phyloP scores from a whole-genome alignment of 1,140 invertebrate species.

The Lepidurus apus region DNA sequence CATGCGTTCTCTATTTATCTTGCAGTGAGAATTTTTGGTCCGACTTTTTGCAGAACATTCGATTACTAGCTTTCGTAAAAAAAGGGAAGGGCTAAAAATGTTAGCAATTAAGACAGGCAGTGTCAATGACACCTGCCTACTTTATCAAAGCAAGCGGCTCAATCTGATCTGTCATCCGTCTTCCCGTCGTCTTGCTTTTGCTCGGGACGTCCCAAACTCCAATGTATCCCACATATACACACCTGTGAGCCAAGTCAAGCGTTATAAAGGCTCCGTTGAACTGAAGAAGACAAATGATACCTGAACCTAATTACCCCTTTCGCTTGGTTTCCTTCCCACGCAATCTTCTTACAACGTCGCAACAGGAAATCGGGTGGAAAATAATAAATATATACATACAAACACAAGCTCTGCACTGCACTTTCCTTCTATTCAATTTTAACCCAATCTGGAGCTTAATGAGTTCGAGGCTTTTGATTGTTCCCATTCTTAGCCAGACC shows the following conservation, averaged over 20 bases:
- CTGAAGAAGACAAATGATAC: slow-evolving; percentile 6
- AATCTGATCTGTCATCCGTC: slow-evolving; percentile 1
- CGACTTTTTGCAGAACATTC: no score
- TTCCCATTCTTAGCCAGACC: background rate
- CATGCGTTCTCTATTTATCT: no score
- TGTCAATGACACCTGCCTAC: background rate
- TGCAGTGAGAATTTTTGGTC: no score
- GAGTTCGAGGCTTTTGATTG: background rate
- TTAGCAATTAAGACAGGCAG: background rate
- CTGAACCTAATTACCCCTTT: background rate
- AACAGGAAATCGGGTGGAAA: background rate
- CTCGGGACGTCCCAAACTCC: background rate
- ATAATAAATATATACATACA: background rate
- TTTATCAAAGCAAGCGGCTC: background rate
- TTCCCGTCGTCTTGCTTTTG: background rate
- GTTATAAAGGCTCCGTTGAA: background rate
- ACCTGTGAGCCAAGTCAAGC: background rate
- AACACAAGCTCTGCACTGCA: background rate
- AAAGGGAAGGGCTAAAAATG: background rate
- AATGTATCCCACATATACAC: background rate
- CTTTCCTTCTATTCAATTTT: background rate
- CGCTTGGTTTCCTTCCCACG: background rate
- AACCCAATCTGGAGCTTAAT: background rate
- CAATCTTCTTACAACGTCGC: background rate
- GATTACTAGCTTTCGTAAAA: background rate